These are phyloP conservation scores for Zeugodacus cucurbitae DNA, from an alignment of 1,140 invertebrate genomes.

Conservation along the genomic window DNA sequence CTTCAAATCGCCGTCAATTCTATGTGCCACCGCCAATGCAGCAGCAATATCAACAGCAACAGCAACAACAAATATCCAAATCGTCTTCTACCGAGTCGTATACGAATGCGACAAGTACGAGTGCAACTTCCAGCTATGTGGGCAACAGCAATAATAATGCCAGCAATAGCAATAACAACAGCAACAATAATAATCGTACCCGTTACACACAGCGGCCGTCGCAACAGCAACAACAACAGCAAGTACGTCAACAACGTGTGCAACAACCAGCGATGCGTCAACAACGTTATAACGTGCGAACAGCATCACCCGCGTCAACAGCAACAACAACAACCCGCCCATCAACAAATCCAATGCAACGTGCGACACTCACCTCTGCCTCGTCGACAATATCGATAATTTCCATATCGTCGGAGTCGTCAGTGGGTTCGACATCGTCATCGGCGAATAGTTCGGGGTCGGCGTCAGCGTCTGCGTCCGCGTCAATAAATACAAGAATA, in stretches of 20 bases:
- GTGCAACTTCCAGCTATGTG: slow-evolving; percentile 19
- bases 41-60: slow-evolving; percentile 56
- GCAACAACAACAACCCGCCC: neutral
- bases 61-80: slow-evolving; percentile 47
- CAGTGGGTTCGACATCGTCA: slow-evolving; percentile 49
- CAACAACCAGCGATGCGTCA: slow-evolving; percentile 36
- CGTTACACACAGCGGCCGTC: slow-evolving; percentile 40
- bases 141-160: neutral
- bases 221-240: slow-evolving; percentile 37
- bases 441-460: slow-evolving; percentile 50
- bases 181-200: slow-evolving; percentile 32
- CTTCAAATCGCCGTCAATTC: slow-evolving; percentile 60
- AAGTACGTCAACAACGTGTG: slow-evolving; percentile 37
- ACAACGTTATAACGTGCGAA: neutral
- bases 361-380: slow-evolving; percentile 52
- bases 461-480: slow-evolving; percentile 52
- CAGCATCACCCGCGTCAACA: slow-evolving; percentile 14
- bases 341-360: slow-evolving; percentile 18
- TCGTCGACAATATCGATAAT: slow-evolving; percentile 61
- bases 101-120: slow-evolving; percentile 10
- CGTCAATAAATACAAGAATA: slow-evolving; percentile 47
- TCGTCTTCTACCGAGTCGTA: slow-evolving; percentile 37
- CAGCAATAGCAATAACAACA: slow-evolving; percentile 7
- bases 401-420: slow-evolving; percentile 64
- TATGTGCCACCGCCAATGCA: slow-evolving; percentile 64